phyloP scores from a whole-genome alignment of 2,797 vertebrate genomes.

The Zenarchopterus dispar region DNA sequence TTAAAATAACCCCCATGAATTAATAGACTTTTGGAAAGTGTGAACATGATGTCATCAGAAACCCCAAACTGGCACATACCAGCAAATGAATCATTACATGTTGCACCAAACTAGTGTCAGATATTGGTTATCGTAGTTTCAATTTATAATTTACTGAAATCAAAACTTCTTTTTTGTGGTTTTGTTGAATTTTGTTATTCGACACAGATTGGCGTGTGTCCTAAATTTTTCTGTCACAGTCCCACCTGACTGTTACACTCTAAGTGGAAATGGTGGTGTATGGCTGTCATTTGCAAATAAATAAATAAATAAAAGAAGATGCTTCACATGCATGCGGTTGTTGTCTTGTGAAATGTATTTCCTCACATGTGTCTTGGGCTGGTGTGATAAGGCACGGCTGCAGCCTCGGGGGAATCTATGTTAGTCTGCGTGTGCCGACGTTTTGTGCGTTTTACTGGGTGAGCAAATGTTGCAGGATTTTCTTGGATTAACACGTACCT shows the following conservation, averaged over 20 bases:
- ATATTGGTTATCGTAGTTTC: no score
- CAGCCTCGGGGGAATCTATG: constrained; percentile 46
- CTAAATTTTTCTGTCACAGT: constrained; percentile 6
- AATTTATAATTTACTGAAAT: no score
- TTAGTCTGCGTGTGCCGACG: constrained; percentile 25
- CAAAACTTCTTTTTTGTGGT: no score
- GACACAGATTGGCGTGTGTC: no score
- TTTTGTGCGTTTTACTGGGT: constrained; percentile 33
- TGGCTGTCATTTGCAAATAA: not conserved
- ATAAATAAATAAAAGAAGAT: not conserved
- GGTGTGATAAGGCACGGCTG: constrained; percentile 25
- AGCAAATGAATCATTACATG: not conserved
- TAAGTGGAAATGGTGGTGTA: not conserved
- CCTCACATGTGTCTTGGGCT: constrained; percentile 16
- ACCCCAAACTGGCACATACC: not conserved
- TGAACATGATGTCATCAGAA: no score
- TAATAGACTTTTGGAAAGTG: no score
- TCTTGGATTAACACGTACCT: constrained; percentile 62
- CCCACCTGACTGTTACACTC: constrained; percentile 24
- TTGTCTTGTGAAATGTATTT: constrained; percentile 35
- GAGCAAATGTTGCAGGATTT: constrained; percentile 50
- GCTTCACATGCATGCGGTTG: constrained; percentile 14
- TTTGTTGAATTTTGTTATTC: no score
- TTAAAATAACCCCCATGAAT: no score
- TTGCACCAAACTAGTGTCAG: not conserved